Conservation (phyloP, 2,113 vertebrate genomes). For the Anolis carolinensis region DNA sequence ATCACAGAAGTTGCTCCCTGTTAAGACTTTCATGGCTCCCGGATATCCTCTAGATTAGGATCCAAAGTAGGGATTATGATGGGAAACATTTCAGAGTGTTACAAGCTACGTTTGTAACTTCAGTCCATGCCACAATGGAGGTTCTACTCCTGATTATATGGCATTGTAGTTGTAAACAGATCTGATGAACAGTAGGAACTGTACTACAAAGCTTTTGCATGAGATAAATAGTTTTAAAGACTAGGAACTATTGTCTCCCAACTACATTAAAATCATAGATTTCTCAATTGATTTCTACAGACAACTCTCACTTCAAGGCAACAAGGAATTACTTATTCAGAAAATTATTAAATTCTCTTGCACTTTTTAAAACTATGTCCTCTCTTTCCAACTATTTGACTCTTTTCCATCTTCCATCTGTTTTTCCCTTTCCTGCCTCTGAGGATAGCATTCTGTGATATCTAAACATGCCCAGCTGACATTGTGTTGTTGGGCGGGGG, state of each 20-base stretch:
- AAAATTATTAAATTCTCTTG: not conserved
- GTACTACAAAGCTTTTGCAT: too few relatives aligned
- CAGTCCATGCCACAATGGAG: not conserved
- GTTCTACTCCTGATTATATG: not conserved
- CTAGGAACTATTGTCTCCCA: not conserved
- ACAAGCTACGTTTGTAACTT: not conserved
- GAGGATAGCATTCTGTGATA: too few relatives aligned
- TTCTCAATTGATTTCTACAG: not conserved
- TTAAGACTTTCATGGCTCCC: too few relatives aligned
- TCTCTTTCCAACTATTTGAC: too few relatives aligned
- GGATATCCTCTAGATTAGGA: too few relatives aligned
- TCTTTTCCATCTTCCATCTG: too few relatives aligned
- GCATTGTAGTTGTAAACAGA: not conserved
- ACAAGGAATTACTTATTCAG: not conserved
- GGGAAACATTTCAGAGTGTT: not conserved
- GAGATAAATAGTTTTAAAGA: not conserved
- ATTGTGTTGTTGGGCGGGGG: too few relatives aligned
- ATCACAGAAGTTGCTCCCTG: too few relatives aligned
- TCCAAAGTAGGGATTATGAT: too few relatives aligned
- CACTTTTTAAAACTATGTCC: not conserved
- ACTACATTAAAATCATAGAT: not conserved
- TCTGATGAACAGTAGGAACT: not conserved
- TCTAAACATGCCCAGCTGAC: too few relatives aligned
- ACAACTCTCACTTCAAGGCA: not conserved
- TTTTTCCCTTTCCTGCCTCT: too few relatives aligned